Evolutionary conservation across 2,797 vertebrate species (phyloP), one percentile per base, ranked within the genome.

Genomic region (Chanos chanos): DNA sequence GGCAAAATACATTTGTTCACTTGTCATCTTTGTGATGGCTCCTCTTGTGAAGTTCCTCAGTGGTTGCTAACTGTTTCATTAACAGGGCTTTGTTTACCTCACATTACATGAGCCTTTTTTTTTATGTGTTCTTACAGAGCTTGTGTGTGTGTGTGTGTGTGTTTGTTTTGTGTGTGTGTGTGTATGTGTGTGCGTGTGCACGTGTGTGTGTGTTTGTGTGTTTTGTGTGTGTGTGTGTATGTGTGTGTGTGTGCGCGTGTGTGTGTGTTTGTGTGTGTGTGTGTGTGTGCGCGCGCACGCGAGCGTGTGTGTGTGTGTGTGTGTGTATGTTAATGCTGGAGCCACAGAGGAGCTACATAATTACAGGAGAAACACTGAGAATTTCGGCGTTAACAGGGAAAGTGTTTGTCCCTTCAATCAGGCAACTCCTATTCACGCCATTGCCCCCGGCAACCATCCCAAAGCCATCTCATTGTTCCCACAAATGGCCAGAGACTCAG

Each of bases 281-380:
- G 9, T 21, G 33, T 13, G 50, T 13, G 45, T 49, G 13, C 49
- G 24, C 33, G 9, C 16, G 34, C 39, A 51, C 15, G 51, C 21
- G 51, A 8, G 51, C 25, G 34, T 13, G 34, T 22, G 37, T 21
- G 51, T 25, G 51, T 16, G 34, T 39, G 34, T 15, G 22, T 43
- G 25, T 40, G 70, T 74, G 69, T 78, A 75, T 74, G 47, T 71
- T 76, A 81, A 19, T 19, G 39, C n/a, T n/a, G n/a, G n/a, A n/a
- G n/a, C n/a, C n/a, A n/a, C n/a, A n/a, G n/a, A n/a, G n/a, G n/a
- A n/a, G n/a, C n/a, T n/a, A n/a, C n/a, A n/a, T n/a, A n/a, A n/a
- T n/a, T n/a, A n/a, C n/a, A n/a, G n/a, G n/a, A n/a, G n/a, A n/a
- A n/a, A n/a, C n/a, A n/a, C n/a, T n/a, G n/a, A n/a, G n/a, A n/a